A percentile compares a stretch with the other conserved stretches of the same genome.
These are phyloP conservation scores for Oxyruncus cristatus DNA, from an alignment of 2,113 vertebrate species.

Conservation along the genomic window DNA sequence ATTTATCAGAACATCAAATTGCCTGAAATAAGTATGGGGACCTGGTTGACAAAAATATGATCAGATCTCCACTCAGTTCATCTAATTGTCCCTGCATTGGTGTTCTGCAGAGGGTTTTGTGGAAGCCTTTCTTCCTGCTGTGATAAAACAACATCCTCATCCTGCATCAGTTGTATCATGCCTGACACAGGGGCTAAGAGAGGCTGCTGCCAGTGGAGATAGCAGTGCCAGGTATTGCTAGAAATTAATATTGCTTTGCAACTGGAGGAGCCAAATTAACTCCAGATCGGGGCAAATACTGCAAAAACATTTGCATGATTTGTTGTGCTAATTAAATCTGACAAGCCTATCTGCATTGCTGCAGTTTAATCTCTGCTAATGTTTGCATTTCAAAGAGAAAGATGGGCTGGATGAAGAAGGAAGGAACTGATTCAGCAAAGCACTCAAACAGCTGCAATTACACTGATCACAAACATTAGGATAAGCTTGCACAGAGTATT, in stretches of 20 bases:
- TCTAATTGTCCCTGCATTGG: not conserved
- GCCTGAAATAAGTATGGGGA: not conserved
- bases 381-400: slow-evolving; percentile 50
- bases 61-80: not conserved
- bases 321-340: not conserved
- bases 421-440: slow-evolving; percentile 58
- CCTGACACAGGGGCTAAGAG: not conserved
- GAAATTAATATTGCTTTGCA: not conserved
- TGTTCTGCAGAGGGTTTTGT: not conserved
- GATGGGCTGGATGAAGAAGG: slow-evolving; percentile 1
- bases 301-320: not conserved
- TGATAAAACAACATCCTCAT: not conserved
- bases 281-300: not conserved
- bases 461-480: not conserved
- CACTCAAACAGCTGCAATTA: not conserved
- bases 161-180: not conserved
- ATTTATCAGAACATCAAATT: not conserved
- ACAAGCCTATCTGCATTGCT: not conserved
- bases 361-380: slow-evolving; percentile 7
- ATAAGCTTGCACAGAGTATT: not conserved
- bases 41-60: not conserved
- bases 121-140: not conserved
- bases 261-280: not conserved
- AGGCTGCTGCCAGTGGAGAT: not conserved
- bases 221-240: not conserved